Conservation (phyloP, 2,888 invertebrate genomes). For the Urechis unicinctus region DNA sequence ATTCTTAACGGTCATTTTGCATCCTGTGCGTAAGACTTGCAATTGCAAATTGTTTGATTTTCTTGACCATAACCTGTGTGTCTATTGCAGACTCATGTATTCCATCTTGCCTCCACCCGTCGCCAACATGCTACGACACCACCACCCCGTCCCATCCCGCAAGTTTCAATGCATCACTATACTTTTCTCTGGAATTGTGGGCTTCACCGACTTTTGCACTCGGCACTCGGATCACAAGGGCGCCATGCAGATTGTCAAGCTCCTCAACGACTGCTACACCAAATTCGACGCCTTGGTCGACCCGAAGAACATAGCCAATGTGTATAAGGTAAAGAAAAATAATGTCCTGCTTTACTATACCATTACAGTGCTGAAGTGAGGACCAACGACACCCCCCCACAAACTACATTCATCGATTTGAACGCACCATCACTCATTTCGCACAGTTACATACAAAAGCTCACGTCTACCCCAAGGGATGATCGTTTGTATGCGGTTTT, state of each 20-base stretch:
- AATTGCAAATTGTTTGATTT: too few species aligned
- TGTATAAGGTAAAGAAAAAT: constrained; percentile 77
- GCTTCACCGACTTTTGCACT: constrained; percentile 83
- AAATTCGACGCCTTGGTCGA: constrained; percentile 90
- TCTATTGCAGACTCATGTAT: constrained; percentile 69
- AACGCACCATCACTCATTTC: too few species aligned
- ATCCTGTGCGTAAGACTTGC: too few species aligned
- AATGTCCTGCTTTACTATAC: too few species aligned
- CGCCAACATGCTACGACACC: constrained; percentile 88
- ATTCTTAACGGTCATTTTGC: background rate
- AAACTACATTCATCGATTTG: too few species aligned
- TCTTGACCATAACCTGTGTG: too few species aligned
- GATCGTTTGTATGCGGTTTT: too few species aligned
- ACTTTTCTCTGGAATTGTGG: constrained; percentile 88
- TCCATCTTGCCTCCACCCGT: constrained; percentile 90
- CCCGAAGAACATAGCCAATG: constrained; percentile 84
- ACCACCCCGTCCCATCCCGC: constrained; percentile 80
- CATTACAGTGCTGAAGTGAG: too few species aligned
- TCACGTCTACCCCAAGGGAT: too few species aligned
- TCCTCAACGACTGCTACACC: constrained; percentile 88
- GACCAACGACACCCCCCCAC: too few species aligned
- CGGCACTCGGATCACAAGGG: constrained; percentile 83
- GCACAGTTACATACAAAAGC: too few species aligned
- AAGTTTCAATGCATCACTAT: constrained; percentile 78
- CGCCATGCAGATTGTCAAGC: constrained; percentile 91